A percentile compares a stretch with the other conserved stretches of the same genome.
phyloP scores from a whole-genome alignment of 2,888 invertebrate genomes.

The Heliconius erato region DNA sequence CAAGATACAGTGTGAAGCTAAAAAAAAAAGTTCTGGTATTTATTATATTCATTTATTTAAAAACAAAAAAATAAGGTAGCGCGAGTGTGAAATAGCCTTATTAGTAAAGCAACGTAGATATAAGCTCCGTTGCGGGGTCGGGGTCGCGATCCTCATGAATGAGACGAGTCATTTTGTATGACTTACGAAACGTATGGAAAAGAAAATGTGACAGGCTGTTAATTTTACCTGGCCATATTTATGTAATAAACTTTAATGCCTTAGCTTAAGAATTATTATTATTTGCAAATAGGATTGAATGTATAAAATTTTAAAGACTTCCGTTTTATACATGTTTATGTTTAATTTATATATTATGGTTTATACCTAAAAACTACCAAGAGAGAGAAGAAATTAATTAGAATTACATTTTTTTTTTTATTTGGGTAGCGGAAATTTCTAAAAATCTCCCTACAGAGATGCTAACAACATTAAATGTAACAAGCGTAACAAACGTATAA shows the following conservation, averaged over 20 bases:
- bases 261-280: conserved; percentile 22
- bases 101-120: conserved; percentile 38
- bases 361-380: no score
- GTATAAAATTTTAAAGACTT: conserved; percentile 2
- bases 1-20: no score
- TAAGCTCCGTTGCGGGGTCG: conserved; percentile 42
- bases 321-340: conserved; percentile 8
- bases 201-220: conserved; percentile 18
- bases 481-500: no score
- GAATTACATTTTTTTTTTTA: no score
- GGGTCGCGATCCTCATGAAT: conserved; percentile 52
- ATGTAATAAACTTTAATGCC: conserved; percentile 19
- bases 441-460: no score
- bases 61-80: neutral
- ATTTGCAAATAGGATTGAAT: neutral
- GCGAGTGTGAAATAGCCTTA: conserved; percentile 33
- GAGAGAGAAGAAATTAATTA: no score
- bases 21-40: no score
- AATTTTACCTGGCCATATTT: neutral
- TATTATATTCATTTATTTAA: no score
- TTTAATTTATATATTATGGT: neutral
- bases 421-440: no score
- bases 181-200: conserved; percentile 25
- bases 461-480: no score
- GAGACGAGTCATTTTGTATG: conserved; percentile 44